These are phyloP conservation scores for Heteromormyrus szaboi DNA, from an alignment of 2,797 vertebrate species.

Conservation along the genomic window DNA sequence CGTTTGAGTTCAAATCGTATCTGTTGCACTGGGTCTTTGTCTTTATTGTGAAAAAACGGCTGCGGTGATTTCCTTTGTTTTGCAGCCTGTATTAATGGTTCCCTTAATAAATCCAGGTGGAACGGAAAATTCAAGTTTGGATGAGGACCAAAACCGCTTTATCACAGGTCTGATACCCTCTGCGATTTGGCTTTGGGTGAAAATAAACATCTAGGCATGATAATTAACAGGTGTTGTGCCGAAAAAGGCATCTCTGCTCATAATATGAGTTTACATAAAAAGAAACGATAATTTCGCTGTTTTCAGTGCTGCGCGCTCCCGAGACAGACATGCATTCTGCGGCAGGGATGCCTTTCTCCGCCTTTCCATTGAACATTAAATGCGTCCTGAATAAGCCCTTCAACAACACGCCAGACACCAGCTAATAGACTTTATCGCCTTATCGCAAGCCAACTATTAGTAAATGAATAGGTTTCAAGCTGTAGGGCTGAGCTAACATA, in stretches of 20 bases:
- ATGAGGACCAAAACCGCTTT: background rate
- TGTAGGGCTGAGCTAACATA: background rate
- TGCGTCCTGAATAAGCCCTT: background rate
- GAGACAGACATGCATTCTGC: background rate
- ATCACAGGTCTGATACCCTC: background rate
- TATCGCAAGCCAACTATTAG: background rate
- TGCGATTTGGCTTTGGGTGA: background rate
- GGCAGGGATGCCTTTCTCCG: background rate
- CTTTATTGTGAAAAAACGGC: background rate
- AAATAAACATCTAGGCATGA: background rate
- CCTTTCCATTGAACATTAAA: background rate
- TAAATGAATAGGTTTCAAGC: background rate
- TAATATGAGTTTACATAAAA: no score
- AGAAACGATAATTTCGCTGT: no score
- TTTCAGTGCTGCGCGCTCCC: background rate
- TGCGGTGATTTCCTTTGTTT: background rate
- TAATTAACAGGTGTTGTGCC: background rate
- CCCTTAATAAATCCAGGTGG: background rate
- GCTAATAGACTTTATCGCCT: background rate
- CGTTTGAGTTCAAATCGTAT: background rate
- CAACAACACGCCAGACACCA: background rate
- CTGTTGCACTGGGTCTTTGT: background rate
- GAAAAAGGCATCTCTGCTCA: background rate
- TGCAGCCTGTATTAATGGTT: background rate
- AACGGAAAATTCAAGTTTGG: background rate